phyloP scores from a whole-genome alignment of 2,888 invertebrate species.

The Geophilus truncorum region DNA sequence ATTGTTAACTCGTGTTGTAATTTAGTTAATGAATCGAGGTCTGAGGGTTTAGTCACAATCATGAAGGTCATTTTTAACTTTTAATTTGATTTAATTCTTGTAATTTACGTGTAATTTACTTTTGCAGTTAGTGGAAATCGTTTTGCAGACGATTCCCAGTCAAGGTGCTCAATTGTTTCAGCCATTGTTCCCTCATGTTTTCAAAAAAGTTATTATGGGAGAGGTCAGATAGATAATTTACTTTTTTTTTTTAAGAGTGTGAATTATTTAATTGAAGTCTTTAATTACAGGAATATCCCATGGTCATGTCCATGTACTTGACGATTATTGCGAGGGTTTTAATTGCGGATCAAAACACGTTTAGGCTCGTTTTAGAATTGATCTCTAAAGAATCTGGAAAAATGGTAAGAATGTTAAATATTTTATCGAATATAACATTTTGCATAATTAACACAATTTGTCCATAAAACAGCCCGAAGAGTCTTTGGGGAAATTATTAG shows the following conservation, averaged over 20 bases:
- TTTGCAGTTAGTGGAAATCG: conserved; percentile 61
- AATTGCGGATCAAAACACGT: conserved; percentile 46
- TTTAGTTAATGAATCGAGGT: conserved; percentile 70
- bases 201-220: conserved; percentile 43
- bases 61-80: conserved; percentile 53
- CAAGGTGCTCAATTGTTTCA: conserved; percentile 69
- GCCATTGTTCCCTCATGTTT: conserved; percentile 48
- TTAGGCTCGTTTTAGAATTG: conserved; percentile 45
- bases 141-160: conserved; percentile 66
- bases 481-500: conserved; percentile 51
- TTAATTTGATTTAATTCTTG: background rate
- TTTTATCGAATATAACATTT: conserved; percentile 39
- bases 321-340: conserved; percentile 73
- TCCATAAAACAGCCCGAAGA: conserved; percentile 42
- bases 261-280: too few species aligned
- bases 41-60: conserved; percentile 66
- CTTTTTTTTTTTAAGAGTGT: too few species aligned
- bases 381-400: conserved; percentile 42
- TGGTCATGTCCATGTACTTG: conserved; percentile 71
- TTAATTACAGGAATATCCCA: conserved; percentile 60
- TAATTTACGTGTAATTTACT: background rate
- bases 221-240: too few species aligned
- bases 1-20: conserved; percentile 62
- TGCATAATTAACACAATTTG: too few species aligned
- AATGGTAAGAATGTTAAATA: conserved; percentile 42